Evolutionary conservation across 2,888 invertebrate species (phyloP).

Genomic region (Eubasilissa splendida): DNA sequence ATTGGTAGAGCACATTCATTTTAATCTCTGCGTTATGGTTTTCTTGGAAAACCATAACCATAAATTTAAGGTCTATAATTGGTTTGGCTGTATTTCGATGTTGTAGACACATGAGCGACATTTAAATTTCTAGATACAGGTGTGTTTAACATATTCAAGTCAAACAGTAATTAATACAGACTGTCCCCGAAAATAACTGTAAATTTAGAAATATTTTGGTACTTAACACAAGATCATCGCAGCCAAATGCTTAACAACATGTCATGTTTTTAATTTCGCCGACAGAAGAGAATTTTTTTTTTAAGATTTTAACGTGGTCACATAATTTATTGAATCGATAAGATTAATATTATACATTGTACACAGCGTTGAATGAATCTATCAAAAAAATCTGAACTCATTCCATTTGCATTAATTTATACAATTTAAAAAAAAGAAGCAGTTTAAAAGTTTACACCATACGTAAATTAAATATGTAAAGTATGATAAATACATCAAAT

Average conservation of each 20-base stretch:
- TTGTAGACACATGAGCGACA: slow-evolving; percentile 28
- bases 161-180: slow-evolving; percentile 29
- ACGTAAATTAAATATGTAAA: no score
- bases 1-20: no score
- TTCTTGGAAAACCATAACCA: slow-evolving; percentile 32
- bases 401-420: neutral
- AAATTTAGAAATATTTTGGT: slow-evolving; percentile 5
- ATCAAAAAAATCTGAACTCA: slow-evolving; percentile 4
- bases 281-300: neutral
- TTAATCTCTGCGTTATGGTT: slow-evolving; percentile 2
- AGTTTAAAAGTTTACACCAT: no score
- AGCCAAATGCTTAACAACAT: slow-evolving; percentile 35
- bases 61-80: slow-evolving; percentile 31
- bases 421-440: no score
- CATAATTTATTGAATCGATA: slow-evolving; percentile 8
- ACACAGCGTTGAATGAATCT: neutral
- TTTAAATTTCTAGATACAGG: slow-evolving; percentile 35
- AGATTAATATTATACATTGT: neutral
- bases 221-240: slow-evolving; percentile 3
- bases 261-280: neutral
- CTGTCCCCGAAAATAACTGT: slow-evolving; percentile 30
- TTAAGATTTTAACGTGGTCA: neutral
- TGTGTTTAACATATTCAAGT: slow-evolving; percentile 30
- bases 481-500: no score
- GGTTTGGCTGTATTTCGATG: slow-evolving; percentile 33